These are phyloP conservation scores for Phymatocera aterrima DNA, from an alignment of 2,888 invertebrate genomes.

Conservation along the genomic window DNA sequence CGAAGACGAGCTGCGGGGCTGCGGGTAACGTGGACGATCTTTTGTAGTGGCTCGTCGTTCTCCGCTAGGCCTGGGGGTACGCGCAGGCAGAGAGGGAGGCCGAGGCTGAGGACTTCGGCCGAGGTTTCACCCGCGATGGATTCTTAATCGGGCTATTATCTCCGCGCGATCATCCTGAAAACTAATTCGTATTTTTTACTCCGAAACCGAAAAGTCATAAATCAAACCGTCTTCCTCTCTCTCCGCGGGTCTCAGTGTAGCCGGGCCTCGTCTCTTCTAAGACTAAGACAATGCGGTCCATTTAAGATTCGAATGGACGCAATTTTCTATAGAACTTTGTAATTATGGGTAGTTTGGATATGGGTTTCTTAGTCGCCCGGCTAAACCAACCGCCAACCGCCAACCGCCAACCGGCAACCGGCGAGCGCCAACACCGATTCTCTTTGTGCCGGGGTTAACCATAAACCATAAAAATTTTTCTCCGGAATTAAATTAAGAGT, in stretches of 20 bases:
- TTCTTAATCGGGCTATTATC: slow-evolving; percentile 75
- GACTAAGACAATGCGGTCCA: slow-evolving; percentile 71
- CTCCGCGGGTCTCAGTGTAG: slow-evolving; percentile 33
- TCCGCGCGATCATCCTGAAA: slow-evolving; percentile 73
- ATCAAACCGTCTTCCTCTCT: slow-evolving; percentile 69
- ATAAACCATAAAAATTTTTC: slow-evolving; percentile 69
- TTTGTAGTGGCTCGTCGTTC: slow-evolving; percentile 14
- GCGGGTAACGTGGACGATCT: neutral
- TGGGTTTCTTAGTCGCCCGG: slow-evolving; percentile 50
- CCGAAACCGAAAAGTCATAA: slow-evolving; percentile 74
- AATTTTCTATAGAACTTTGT: slow-evolving; percentile 74
- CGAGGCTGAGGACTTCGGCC: slow-evolving; percentile 16
- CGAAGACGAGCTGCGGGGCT: neutral
- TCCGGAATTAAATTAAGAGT: slow-evolving; percentile 67
- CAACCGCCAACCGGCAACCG: neutral
- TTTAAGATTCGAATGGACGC: slow-evolving; percentile 74
- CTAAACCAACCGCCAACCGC: neutral
- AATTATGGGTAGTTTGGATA: slow-evolving; percentile 74
- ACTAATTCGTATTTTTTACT: slow-evolving; percentile 74
- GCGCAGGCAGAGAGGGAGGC: neutral
- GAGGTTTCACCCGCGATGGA: slow-evolving; percentile 54
- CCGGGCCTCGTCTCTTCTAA: slow-evolving; percentile 47
- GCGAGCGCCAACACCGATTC: no score
- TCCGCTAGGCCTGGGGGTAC: slow-evolving; percentile 5
- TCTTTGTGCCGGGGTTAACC: slow-evolving; percentile 58